Evolutionary conservation across 2,113 vertebrate genomes (phyloP).

Genomic region (Serilophus lunatus): DNA sequence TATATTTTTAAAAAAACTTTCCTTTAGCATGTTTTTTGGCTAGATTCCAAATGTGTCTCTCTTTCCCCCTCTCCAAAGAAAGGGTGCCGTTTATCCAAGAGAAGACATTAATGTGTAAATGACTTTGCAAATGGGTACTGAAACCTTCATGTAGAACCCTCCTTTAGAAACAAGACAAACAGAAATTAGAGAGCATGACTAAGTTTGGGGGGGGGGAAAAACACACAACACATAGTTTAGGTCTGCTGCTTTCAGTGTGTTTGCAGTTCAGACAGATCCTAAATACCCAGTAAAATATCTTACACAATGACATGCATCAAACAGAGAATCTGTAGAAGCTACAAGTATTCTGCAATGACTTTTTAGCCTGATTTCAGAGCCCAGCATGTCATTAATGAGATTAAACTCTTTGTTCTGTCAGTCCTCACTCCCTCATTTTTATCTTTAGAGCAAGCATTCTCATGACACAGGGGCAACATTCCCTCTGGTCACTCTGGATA

Average conservation of each 20-base stretch:
- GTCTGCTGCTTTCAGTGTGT: background rate
- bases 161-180: background rate
- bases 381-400: background rate
- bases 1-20: background rate
- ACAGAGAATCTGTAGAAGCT: conserved; percentile 10
- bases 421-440: background rate
- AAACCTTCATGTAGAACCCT: background rate
- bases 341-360: background rate
- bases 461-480: background rate
- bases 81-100: background rate
- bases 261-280: background rate
- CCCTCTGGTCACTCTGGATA: background rate
- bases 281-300: background rate
- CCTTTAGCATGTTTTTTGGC: background rate
- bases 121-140: background rate
- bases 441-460: conserved; percentile 31
- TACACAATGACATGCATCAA: background rate
- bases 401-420: conserved; percentile 32
- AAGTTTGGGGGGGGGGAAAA: background rate
- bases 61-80: background rate
- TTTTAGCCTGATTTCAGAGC: background rate
- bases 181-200: background rate
- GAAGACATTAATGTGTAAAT: background rate
- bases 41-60: background rate
- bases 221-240: background rate